Percentiles rank a stretch among this genome's conserved stretches.
phyloP scores from a whole-genome alignment of 2,888 invertebrate species.

The Caenorhabditis sulstoni region DNA sequence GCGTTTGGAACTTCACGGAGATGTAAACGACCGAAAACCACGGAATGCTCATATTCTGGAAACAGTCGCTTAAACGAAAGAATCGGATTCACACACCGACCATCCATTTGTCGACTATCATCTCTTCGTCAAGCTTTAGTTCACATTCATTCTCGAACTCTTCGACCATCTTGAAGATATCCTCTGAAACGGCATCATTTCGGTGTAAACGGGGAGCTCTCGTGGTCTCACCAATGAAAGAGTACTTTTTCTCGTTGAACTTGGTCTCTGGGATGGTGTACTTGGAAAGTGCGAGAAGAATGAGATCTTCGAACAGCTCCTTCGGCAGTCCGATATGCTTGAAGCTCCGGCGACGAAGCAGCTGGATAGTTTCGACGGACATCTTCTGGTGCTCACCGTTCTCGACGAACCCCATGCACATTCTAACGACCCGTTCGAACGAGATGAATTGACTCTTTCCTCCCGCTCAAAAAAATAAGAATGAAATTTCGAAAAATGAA shows the following conservation, averaged over 20 bases:
- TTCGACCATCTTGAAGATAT: not conserved
- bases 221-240: slow-evolving; percentile 20
- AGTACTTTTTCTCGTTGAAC: slow-evolving; percentile 10
- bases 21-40: slow-evolving; percentile 35
- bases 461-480: too few relatives aligned
- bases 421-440: slow-evolving; percentile 9
- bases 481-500: not conserved
- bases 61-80: not conserved
- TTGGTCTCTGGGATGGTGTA: slow-evolving; percentile 25
- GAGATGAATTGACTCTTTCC: too few relatives aligned
- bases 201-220: not conserved
- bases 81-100: slow-evolving; percentile 14
- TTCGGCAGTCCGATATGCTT: not conserved
- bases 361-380: slow-evolving; percentile 7
- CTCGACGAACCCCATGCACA: slow-evolving; percentile 23
- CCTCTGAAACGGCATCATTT: slow-evolving; percentile 13
- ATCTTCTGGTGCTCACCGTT: slow-evolving; percentile 2
- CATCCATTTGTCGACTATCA: slow-evolving; percentile 19
- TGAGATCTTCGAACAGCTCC: slow-evolving; percentile 31
- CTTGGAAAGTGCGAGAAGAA: slow-evolving; percentile 37
- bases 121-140: slow-evolving; percentile 7
- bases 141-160: not conserved
- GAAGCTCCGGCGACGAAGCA: not conserved
- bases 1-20: not conserved
- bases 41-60: slow-evolving; percentile 29